phyloP scores from a whole-genome alignment of 2,888 invertebrate species.

The Deilephila porcellus region DNA sequence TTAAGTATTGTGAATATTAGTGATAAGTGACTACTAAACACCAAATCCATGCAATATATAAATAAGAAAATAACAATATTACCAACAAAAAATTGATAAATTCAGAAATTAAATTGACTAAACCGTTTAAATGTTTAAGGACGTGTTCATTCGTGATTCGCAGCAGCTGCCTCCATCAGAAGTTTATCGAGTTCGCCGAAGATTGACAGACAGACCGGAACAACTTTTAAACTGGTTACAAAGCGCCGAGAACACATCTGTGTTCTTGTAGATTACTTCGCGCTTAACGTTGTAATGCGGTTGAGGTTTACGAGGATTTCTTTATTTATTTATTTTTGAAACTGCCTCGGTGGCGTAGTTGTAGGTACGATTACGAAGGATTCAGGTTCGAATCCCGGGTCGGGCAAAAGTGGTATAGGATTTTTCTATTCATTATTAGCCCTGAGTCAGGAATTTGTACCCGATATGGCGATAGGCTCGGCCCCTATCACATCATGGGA shows the following conservation, averaged over 20 bases:
- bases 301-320: background rate
- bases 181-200: slow-evolving; percentile 6
- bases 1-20: too few relatives aligned
- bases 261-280: slow-evolving; percentile 4
- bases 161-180: slow-evolving; percentile 8
- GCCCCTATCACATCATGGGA: too few relatives aligned
- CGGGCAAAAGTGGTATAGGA: too few relatives aligned
- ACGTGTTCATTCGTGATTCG: slow-evolving; percentile 11
- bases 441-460: too few relatives aligned
- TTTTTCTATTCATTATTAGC: too few relatives aligned
- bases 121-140: slow-evolving; percentile 1
- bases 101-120: background rate
- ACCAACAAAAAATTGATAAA: background rate
- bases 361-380: too few relatives aligned
- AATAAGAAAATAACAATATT: background rate
- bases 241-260: slow-evolving; percentile 4
- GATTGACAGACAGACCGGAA: slow-evolving; percentile 22
- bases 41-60: too few relatives aligned
- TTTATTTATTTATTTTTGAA: background rate
- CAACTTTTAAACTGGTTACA: slow-evolving; percentile 10
- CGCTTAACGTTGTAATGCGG: background rate
- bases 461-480: too few relatives aligned
- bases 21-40: too few relatives aligned
- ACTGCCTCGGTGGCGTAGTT: too few relatives aligned
- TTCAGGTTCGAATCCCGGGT: too few relatives aligned